Evolutionary conservation across 2,113 vertebrate species (phyloP).

Genomic region (Saiga tatarica): DNA sequence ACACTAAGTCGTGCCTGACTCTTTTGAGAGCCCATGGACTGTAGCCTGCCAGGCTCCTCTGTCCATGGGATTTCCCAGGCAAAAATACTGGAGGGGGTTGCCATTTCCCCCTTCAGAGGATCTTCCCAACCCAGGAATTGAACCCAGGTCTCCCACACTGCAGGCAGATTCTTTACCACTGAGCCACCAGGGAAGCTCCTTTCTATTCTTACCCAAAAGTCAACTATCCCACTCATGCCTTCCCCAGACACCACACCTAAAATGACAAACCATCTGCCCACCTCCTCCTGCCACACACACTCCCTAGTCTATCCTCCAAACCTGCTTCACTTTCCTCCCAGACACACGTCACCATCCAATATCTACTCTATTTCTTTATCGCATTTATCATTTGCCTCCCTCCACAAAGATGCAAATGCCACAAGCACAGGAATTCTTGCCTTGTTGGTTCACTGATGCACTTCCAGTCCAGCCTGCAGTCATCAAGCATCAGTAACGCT

Average conservation of each 20-base stretch:
- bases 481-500: not conserved
- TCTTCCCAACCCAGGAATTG: not conserved
- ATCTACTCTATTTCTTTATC: not conserved
- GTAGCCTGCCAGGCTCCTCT: not conserved
- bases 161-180: not conserved
- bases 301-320: not conserved
- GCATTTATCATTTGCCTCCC: not conserved
- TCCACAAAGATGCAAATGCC: not conserved
- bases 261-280: not conserved
- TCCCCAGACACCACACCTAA: not conserved
- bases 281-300: not conserved
- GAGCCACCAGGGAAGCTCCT: not conserved
- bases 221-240: not conserved
- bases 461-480: accelerated
- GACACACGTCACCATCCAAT: accelerated
- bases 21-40: not conserved
- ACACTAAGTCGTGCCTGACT: not conserved
- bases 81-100: not conserved
- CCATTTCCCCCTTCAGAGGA: not conserved
- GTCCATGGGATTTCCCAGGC: not conserved
- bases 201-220: not conserved
- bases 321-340: not conserved
- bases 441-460: not conserved
- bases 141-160: not conserved
- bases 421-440: not conserved